Evolutionary conservation across 2,113 vertebrate species (phyloP).

Genomic region (Vicugna pacos): DNA sequence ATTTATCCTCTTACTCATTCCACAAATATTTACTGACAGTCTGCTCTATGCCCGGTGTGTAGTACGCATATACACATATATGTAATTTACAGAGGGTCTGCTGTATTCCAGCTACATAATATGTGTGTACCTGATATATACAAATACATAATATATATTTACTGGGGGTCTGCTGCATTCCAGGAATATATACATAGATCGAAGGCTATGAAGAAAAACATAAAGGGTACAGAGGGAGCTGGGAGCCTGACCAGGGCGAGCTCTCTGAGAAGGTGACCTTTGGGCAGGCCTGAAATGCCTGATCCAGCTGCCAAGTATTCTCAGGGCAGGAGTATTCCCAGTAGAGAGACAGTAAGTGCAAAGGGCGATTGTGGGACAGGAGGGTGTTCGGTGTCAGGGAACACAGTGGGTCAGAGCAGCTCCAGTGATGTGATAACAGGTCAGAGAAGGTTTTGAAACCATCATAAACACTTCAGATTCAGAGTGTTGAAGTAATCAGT

Average conservation of each 20-base stretch:
- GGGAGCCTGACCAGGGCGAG: neutral
- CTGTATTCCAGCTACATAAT: neutral
- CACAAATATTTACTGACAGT: neutral
- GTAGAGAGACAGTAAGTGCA: neutral
- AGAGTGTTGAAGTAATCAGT: neutral
- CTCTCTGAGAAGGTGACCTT: neutral
- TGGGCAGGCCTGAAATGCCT: neutral
- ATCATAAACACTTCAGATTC: neutral
- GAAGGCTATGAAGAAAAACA: neutral
- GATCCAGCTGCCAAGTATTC: neutral
- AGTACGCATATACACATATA: neutral
- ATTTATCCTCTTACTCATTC: neutral
- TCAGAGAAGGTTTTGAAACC: neutral
- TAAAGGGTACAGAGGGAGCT: neutral
- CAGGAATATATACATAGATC: neutral
- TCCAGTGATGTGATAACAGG: neutral
- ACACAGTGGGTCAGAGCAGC: neutral
- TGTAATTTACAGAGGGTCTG: neutral
- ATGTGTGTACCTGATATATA: neutral
- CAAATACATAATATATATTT: neutral
- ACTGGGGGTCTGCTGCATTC: neutral
- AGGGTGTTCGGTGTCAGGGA: neutral
- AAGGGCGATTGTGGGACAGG: too few species aligned
- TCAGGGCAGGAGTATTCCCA: neutral
- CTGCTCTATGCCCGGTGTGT: neutral